Percentiles rank a stretch among this genome's conserved stretches.
These are phyloP conservation scores for Nomada goodeniana DNA, from an alignment of 2,888 invertebrate genomes.

Conservation along the genomic window DNA sequence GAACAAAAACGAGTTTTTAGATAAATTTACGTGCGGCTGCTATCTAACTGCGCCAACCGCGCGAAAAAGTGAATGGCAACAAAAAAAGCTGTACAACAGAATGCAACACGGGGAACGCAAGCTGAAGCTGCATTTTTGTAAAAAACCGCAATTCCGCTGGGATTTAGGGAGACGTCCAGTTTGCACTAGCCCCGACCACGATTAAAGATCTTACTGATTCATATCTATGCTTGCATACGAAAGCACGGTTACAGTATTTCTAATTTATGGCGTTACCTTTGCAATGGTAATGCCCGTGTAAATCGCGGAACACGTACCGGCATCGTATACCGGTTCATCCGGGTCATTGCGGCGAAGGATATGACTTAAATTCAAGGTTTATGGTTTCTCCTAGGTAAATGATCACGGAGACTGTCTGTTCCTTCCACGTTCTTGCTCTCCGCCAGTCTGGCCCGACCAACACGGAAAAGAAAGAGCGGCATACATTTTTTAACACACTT, in stretches of 20 bases:
- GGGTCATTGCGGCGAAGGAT: slow-evolving; percentile 59
- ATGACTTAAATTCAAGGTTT: slow-evolving; percentile 69
- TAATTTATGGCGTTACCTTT: slow-evolving; percentile 73
- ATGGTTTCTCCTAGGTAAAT: slow-evolving; percentile 66
- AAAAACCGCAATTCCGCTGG: slow-evolving; percentile 26
- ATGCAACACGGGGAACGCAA: neutral
- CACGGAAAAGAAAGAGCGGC: slow-evolving; percentile 55
- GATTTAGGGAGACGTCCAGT: slow-evolving; percentile 48
- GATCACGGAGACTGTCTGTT: slow-evolving; percentile 55
- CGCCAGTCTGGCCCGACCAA: slow-evolving; percentile 18
- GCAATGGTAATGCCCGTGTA: slow-evolving; percentile 74
- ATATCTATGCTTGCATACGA: slow-evolving; percentile 70
- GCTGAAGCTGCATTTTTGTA: slow-evolving; percentile 4
- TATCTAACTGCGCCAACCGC: slow-evolving; percentile 21
- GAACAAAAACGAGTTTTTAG: slow-evolving; percentile 27
- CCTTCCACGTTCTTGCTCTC: slow-evolving; percentile 30
- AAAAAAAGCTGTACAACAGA: neutral
- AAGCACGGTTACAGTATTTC: slow-evolving; percentile 70
- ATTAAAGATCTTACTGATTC: slow-evolving; percentile 76
- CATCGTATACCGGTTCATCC: slow-evolving; percentile 70
- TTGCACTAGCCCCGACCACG: slow-evolving; percentile 52
- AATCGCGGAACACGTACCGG: slow-evolving; percentile 69
- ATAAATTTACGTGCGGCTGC: slow-evolving; percentile 36
- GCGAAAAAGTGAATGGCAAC: slow-evolving; percentile 10
- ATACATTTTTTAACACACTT: slow-evolving; percentile 72